Conservation (phyloP, 2,888 invertebrate species). For the Apodemia hepburni region DNA sequence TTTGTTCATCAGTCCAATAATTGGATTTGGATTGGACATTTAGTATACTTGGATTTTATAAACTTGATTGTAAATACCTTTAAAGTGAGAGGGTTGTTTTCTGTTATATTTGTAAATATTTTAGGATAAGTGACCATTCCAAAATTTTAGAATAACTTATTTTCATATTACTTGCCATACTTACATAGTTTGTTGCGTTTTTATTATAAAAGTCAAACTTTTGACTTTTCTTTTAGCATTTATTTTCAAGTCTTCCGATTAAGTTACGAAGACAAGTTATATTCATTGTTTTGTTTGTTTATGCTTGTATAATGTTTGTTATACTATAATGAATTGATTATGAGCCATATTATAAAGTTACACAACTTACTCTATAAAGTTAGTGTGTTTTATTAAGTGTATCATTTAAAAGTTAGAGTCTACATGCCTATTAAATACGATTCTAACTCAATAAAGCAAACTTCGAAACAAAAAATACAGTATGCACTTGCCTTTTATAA, state of each 20-base stretch:
- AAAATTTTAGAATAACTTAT: conserved; percentile 72
- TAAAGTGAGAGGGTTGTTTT: conserved; percentile 49
- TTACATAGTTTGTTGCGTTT: conserved; percentile 59
- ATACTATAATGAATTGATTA: conserved; percentile 40
- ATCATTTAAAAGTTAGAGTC: not conserved
- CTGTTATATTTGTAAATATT: conserved; percentile 72
- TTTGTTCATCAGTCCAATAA: not conserved
- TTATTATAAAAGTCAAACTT: conserved; percentile 32
- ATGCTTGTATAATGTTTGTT: conserved; percentile 62
- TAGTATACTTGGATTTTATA: conserved; percentile 21
- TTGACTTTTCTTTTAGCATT: conserved; percentile 26
- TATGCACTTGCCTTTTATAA: not conserved
- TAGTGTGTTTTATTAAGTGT: conserved; percentile 26
- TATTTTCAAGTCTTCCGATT: conserved; percentile 21
- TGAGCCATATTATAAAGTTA: conserved; percentile 35
- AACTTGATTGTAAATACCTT: conserved; percentile 30
- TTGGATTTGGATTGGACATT: not conserved
- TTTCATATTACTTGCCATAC: conserved; percentile 76
- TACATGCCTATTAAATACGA: too few species aligned
- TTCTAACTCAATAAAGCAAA: not conserved
- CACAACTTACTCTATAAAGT: conserved; percentile 28
- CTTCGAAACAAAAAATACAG: not conserved
- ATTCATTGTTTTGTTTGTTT: conserved; percentile 50
- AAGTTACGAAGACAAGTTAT: conserved; percentile 5
- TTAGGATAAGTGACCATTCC: conserved; percentile 65